A percentile compares a stretch with the other conserved stretches of the same genome.
These are phyloP conservation scores for Punctoribates punctum DNA, from an alignment of 2,888 invertebrate species.

Conservation along the genomic window DNA sequence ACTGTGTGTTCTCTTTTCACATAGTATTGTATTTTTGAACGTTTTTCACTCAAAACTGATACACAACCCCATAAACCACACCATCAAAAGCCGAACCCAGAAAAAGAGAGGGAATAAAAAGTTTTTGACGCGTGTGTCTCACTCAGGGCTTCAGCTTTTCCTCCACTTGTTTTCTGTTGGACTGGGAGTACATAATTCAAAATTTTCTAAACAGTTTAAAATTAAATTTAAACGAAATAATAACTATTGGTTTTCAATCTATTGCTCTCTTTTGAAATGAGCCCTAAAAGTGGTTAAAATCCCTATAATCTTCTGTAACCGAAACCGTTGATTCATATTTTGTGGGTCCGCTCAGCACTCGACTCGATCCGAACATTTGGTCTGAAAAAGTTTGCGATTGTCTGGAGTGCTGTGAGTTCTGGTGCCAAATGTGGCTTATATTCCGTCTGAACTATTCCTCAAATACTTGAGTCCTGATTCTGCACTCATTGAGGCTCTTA, in stretches of 20 bases:
- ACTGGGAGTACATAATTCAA: conserved; percentile 7
- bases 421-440: conserved; percentile 22
- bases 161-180: background rate
- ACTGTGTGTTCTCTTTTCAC: background rate
- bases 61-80: conserved; percentile 23
- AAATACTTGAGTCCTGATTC: background rate
- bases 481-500: conserved; percentile 2
- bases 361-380: background rate
- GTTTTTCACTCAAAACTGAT: conserved; percentile 13
- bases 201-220: conserved; percentile 27
- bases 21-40: conserved; percentile 9
- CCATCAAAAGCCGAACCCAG: background rate
- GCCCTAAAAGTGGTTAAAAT: background rate
- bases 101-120: background rate
- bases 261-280: background rate
- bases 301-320: conserved; percentile 15
- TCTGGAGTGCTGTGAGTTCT: background rate
- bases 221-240: conserved; percentile 20
- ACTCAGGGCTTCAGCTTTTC: background rate
- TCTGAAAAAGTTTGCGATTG: background rate
- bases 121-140: conserved; percentile 13
- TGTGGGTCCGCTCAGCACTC: background rate
- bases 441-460: background rate
- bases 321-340: background rate
- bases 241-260: background rate